Base-by-base conservation (phyloP, 2,888 invertebrate species). In the Piscicola geometra region DNA sequence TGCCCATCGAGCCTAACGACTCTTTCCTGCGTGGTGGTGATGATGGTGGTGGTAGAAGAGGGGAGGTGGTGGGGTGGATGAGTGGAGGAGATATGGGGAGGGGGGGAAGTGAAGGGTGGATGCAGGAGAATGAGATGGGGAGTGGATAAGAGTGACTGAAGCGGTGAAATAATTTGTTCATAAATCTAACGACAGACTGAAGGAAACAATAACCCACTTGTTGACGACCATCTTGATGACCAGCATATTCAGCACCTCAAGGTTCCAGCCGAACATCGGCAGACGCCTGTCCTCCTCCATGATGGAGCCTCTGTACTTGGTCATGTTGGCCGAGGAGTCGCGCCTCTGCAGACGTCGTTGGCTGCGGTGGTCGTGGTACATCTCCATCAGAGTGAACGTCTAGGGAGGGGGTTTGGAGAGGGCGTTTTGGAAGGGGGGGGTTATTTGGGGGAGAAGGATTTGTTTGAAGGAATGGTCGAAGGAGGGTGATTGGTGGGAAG, bases 181-280 rank as follows among this genome's bases (percentile, higher is more conserved):
- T n/a, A n/a, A n/a, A n/a, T n/a, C n/a, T n/a, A n/a, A n/a, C n/a
- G n/a, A n/a, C n/a, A n/a, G n/a, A n/a, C n/a, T n/a, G n/a, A n/a
- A n/a, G n/a, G n/a, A n/a, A n/a, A n/a, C n/a, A n/a, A n/a, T n/a
- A 3, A 79, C 85, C 87, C 85, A 94, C 94, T 93, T 92, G 82
- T 93, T 93, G 83, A 92, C 90, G 80, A 99, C 91, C 98, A 99
- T 99, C 0, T 99, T 98, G 75, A 98, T 86, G 52, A 99, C 88
- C 30, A 99, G 88, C 89, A 99, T 90, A 83, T 92, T 92, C 83
- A 99, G 91, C 0, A 95, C 93, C 87, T 99, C 99, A 50, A 93
- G 90, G 0, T 95, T 95, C 86, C 96, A 99, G 71, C 93, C 93
- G 85, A 92, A 97, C 78, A 98, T 88, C 0, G 93, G 90, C 60